phyloP scores from a whole-genome alignment of 1,140 invertebrate genomes.

The Hormaphis cornu region DNA sequence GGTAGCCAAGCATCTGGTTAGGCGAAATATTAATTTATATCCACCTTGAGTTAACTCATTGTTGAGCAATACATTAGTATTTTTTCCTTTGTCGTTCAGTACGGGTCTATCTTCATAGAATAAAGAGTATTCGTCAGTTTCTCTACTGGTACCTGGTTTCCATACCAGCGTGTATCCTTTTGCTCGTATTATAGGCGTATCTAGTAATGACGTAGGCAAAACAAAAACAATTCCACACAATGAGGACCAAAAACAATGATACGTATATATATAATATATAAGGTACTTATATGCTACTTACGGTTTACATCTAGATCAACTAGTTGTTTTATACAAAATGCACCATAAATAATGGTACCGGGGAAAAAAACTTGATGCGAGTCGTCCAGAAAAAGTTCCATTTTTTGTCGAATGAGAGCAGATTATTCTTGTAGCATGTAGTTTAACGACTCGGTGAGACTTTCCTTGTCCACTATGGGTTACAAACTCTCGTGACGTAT shows the following conservation, averaged over 20 bases:
- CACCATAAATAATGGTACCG: background rate
- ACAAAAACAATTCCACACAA: background rate
- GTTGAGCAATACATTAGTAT: background rate
- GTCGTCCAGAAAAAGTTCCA: background rate
- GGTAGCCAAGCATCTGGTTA: background rate
- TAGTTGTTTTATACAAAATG: background rate
- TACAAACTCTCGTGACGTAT: too few relatives aligned
- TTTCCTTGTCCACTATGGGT: too few relatives aligned
- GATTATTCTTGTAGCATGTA: too few relatives aligned
- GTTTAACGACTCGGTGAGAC: too few relatives aligned
- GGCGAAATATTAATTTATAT: too few relatives aligned
- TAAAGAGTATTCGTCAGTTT: background rate
- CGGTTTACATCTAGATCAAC: background rate
- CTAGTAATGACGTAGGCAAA: background rate
- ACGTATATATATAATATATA: background rate
- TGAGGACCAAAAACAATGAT: background rate
- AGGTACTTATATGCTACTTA: background rate
- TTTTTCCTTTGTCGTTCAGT: background rate
- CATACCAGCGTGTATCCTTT: background rate
- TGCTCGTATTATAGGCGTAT: background rate
- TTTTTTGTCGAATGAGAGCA: too few relatives aligned
- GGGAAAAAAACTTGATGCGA: background rate
- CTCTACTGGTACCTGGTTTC: background rate
- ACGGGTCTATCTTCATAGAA: background rate
- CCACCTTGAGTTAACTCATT: background rate